phyloP scores from a whole-genome alignment of 2,113 vertebrate genomes.

The Stomatorhinus ivindoensis region DNA sequence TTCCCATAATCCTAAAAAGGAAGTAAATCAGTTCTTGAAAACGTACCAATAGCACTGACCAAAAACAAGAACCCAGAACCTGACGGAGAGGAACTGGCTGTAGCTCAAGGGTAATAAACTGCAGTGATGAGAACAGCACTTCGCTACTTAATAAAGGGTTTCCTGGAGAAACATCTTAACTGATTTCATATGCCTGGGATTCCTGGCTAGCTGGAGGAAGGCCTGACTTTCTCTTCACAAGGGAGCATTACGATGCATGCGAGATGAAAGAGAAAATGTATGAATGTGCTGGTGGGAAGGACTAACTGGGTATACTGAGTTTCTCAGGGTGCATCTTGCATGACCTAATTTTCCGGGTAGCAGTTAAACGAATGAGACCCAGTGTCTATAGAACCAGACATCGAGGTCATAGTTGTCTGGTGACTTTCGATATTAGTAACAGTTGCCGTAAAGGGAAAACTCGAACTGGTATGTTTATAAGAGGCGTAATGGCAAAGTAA shows the following conservation, averaged over 20 bases:
- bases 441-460: background rate
- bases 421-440: background rate
- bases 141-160: background rate
- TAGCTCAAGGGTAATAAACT: background rate
- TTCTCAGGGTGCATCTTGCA: background rate
- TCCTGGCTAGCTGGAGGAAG: background rate
- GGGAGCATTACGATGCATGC: background rate
- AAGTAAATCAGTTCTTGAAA: background rate
- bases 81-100: background rate
- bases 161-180: slow-evolving; percentile 4
- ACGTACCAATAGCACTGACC: background rate
- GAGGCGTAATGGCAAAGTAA: background rate
- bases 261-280: background rate
- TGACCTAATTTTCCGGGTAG: background rate
- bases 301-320: background rate
- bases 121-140: background rate
- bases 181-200: slow-evolving; percentile 12
- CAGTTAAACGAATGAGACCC: slow-evolving; percentile 2
- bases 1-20: background rate
- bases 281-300: background rate
- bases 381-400: background rate
- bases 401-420: background rate
- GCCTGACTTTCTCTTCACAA: background rate
- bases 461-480: background rate
- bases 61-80: background rate